These are phyloP conservation scores for Madoqua kirkii DNA, from an alignment of 2,113 vertebrate species.

Conservation along the genomic window DNA sequence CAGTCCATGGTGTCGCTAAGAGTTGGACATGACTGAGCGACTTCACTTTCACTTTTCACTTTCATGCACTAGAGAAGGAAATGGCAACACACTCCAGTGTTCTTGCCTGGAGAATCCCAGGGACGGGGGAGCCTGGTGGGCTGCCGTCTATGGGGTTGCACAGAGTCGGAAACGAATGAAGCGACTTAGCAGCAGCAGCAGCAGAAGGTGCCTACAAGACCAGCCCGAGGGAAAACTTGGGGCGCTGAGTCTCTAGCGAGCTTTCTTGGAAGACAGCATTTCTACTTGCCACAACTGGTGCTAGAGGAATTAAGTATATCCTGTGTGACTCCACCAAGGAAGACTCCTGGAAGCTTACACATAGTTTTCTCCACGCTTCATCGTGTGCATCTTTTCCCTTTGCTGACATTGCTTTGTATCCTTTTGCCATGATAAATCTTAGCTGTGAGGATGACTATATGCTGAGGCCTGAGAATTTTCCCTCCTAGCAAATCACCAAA, in stretches of 20 bases:
- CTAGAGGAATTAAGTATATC: neutral
- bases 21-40: too few species aligned
- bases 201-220: neutral
- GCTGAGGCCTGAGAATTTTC: neutral
- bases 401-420: neutral
- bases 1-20: too few species aligned
- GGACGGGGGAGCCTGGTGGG: too few species aligned
- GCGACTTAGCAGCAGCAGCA: too few species aligned
- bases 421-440: neutral
- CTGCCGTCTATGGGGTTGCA: too few species aligned
- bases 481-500: neutral
- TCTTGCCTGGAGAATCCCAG: too few species aligned
- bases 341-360: neutral
- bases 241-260: neutral
- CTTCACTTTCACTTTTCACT: too few species aligned
- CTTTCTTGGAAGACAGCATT: neutral
- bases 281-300: neutral
- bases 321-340: neutral
- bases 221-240: neutral
- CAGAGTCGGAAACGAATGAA: too few species aligned
- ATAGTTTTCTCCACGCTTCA: neutral
- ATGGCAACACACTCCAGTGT: too few species aligned
- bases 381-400: neutral
- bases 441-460: neutral
- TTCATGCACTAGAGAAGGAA: too few species aligned